phyloP scores from a whole-genome alignment of 2,797 vertebrate genomes.

The Gymnothorax javanicus region DNA sequence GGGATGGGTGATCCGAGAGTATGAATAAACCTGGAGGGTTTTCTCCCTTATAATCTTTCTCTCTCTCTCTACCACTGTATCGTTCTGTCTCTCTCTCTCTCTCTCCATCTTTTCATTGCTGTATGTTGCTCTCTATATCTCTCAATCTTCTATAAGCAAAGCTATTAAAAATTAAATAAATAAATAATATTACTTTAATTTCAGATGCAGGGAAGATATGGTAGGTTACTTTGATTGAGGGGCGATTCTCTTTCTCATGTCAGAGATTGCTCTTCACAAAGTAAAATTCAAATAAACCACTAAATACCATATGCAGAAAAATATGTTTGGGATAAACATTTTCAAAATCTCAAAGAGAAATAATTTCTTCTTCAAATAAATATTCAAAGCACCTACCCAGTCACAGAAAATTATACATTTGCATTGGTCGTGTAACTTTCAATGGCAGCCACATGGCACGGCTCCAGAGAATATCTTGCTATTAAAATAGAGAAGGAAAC shows the following conservation, averaged over 20 bases:
- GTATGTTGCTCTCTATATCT: too few relatives aligned
- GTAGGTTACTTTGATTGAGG: not conserved
- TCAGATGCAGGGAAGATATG: too few relatives aligned
- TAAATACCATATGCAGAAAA: not conserved
- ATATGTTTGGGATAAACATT: not conserved
- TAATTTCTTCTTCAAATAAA: not conserved
- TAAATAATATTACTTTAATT: too few relatives aligned
- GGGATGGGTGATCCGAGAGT: not conserved
- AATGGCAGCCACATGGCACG: not conserved
- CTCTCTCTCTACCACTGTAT: not conserved
- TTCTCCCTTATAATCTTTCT: not conserved
- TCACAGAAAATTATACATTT: not conserved
- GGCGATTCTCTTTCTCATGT: not conserved
- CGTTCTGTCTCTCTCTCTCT: too few relatives aligned
- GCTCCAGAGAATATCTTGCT: not conserved
- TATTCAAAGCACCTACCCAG: not conserved
- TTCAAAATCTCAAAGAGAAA: not conserved
- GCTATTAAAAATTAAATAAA: too few relatives aligned
- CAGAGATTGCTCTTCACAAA: too few relatives aligned
- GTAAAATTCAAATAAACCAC: not conserved
- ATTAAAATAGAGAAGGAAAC: constrained; percentile 20
- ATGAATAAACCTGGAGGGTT: not conserved
- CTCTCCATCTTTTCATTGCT: too few relatives aligned
- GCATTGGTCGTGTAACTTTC: not conserved
- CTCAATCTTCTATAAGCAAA: too few relatives aligned